Percentiles rank a stretch among this genome's conserved stretches.
phyloP scores from a whole-genome alignment of 2,113 vertebrate genomes.

The Poicephalus meyeri region DNA sequence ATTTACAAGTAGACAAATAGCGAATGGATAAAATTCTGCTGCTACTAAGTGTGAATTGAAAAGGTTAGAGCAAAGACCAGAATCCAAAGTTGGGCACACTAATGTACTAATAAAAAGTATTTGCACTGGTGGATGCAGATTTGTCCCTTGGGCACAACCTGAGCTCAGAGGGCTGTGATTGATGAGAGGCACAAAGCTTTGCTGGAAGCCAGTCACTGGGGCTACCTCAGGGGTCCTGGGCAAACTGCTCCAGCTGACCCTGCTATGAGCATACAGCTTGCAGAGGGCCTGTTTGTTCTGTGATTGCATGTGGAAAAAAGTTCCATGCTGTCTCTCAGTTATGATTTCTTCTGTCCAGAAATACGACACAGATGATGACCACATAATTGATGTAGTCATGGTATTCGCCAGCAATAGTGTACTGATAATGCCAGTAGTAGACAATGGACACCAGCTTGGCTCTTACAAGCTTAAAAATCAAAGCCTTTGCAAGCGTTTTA shows the following conservation, averaged over 20 bases:
- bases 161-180: neutral
- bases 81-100: neutral
- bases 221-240: neutral
- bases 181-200: neutral
- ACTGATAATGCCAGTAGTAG: neutral
- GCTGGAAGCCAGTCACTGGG: neutral
- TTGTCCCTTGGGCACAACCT: neutral
- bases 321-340: neutral
- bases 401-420: neutral
- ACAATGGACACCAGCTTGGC: neutral
- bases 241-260: neutral
- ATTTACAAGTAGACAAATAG: neutral
- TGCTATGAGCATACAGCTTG: neutral
- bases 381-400: neutral
- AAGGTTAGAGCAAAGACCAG: neutral
- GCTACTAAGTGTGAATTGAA: neutral
- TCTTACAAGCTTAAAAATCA: neutral
- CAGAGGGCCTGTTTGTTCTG: neutral
- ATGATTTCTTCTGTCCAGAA: neutral
- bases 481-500: neutral
- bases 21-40: neutral
- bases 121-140: neutral
- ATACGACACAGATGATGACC: slow-evolving; percentile 1
- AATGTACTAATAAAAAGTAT: neutral
- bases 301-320: neutral